Evolutionary conservation across 2,797 vertebrate species (phyloP), one percentile per base, ranked within the genome.

Genomic region (Margarornis squamiger): DNA sequence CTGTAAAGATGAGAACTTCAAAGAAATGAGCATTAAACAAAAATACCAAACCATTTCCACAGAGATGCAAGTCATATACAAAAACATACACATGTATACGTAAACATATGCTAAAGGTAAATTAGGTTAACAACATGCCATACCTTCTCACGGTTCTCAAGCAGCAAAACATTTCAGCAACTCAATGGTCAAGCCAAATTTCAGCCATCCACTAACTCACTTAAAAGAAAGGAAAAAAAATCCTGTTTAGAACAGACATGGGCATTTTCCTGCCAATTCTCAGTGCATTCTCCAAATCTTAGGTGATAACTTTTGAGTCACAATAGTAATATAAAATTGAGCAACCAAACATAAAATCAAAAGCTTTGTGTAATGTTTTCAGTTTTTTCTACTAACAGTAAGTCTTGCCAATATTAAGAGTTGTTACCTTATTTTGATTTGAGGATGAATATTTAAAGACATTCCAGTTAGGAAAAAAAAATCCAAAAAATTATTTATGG

Each of bases 111-210:
- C 14, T 87, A 80, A 79, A 85, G 67, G 68, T 72, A 65, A 91
- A 81, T 71, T 5, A 84, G 83, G 30, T 57, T 55, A 63, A 62
- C 16, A 87, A 79, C 8, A n/a, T 14, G 34, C 21, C 97, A 95
- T 97, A 98, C 98, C 98, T 98, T 80, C 95, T 98, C 92, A 96
- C 72, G 65, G 93, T 91, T 93, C 93, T 96, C 95, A 97, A 94
- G 91, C 93, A 89, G 97, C 93, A 97, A 97, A 98, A 98, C 98
- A 98, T 98, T 92, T 97, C 97, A 96, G 87, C 96, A 86, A 78
- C 85, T 91, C 88, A 94, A 24, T 22, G 41, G 77, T 79, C 54
- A 73, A 34, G 54, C n/a, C 86, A 92, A 81, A 84, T 93, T 96
- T 92, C 90, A 95, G 96, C 90, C 92, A 97, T 96, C 90, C 95